Conservation (phyloP, 1,140 invertebrate genomes). For the Zaprionus gabonicus region DNA sequence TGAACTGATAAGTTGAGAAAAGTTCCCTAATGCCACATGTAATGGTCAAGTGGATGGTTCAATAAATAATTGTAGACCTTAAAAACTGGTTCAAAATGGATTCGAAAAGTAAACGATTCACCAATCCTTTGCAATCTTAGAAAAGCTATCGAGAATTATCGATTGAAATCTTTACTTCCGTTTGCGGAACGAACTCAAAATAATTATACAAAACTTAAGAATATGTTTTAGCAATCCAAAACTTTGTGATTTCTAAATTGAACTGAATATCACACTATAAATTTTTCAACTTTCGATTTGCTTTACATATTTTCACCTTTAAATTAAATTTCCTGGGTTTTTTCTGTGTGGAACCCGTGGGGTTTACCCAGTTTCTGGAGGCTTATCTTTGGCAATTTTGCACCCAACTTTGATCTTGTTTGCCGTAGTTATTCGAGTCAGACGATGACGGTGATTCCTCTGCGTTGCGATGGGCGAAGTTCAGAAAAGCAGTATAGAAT, state of each 20-base stretch:
- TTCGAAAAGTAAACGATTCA: slow-evolving; percentile 7
- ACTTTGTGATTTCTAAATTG: not conserved
- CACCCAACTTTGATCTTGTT: not conserved
- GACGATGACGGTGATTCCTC: slow-evolving; percentile 7
- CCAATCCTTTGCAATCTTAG: not conserved
- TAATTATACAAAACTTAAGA: not conserved
- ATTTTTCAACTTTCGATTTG: not conserved
- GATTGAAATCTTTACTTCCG: not conserved
- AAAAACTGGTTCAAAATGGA: not conserved
- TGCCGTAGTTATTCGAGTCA: slow-evolving; percentile 1
- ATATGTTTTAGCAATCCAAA: not conserved
- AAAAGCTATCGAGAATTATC: not conserved
- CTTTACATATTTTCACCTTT: not conserved
- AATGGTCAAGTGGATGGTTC: slow-evolving; percentile 26
- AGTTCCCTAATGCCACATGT: slow-evolving; percentile 33
- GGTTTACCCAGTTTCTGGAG: not conserved
- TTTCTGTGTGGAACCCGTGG: not conserved
- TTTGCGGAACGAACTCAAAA: not conserved
- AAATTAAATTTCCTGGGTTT: not conserved
- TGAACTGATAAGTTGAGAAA: slow-evolving; percentile 2
- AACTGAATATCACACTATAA: not conserved
- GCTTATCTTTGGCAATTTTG: not conserved
- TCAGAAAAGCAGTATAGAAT: slow-evolving; percentile 10
- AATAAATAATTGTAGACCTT: slow-evolving; percentile 2
- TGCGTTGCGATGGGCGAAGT: slow-evolving; percentile 18